Conservation (phyloP, 2,113 vertebrate genomes). For the Pelodiscus sinensis region DNA sequence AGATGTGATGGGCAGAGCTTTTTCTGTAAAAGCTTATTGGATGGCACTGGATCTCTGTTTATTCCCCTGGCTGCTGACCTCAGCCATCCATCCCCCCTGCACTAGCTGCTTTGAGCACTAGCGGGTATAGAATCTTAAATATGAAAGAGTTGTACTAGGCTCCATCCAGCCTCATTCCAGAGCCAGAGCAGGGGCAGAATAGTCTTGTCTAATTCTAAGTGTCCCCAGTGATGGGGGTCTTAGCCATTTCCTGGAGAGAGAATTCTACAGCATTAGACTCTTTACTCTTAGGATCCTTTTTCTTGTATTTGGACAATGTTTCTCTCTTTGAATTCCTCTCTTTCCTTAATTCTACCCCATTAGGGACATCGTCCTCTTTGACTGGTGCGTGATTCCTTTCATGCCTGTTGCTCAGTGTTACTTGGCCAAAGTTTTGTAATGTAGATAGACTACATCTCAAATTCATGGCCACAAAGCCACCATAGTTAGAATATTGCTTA, state of each 20-base stretch:
- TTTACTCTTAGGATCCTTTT: not conserved
- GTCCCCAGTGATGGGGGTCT: not conserved
- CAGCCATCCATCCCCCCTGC: not conserved
- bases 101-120: not conserved
- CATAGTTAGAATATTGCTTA: not conserved
- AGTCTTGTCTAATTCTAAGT: not conserved
- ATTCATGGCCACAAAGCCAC: not conserved
- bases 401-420: not conserved
- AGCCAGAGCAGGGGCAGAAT: not conserved
- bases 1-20: not conserved
- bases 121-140: not conserved
- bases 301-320: not conserved
- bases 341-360: not conserved
- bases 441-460: too few species aligned
- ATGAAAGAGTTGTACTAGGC: not conserved
- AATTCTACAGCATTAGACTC: not conserved
- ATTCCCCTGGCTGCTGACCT: not conserved
- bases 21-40: not conserved
- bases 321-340: not conserved
- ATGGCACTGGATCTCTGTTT: not conserved
- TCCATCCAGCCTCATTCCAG: not conserved
- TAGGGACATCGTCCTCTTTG: not conserved
- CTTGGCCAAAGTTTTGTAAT: not conserved
- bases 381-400: not conserved
- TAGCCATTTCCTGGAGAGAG: not conserved